phyloP scores from a whole-genome alignment of 2,888 invertebrate species.

The Endotricha flammealis region DNA sequence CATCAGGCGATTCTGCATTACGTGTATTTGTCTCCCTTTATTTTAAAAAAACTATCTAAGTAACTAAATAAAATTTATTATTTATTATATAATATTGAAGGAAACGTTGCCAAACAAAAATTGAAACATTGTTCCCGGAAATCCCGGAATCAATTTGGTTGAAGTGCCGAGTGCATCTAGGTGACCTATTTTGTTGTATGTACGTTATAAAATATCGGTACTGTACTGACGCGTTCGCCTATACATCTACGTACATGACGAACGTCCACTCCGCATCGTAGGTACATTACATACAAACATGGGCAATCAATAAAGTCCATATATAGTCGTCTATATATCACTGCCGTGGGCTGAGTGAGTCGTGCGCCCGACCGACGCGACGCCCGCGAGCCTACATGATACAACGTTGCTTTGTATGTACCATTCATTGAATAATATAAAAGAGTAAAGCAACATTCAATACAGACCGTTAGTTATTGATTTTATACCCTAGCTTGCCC shows the following conservation, averaged over 20 bases:
- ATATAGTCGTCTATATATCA: slow-evolving; percentile 31
- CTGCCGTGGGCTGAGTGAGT: slow-evolving; percentile 13
- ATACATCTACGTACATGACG: slow-evolving; percentile 31
- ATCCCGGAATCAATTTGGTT: too few relatives aligned
- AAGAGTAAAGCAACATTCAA: slow-evolving; percentile 23
- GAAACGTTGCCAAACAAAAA: too few relatives aligned
- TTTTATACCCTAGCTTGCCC: slow-evolving; percentile 2
- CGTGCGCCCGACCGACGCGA: slow-evolving; percentile 6
- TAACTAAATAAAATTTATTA: too few relatives aligned
- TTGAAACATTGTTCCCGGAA: too few relatives aligned
- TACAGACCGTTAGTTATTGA: slow-evolving; percentile 7
- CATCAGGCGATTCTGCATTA: too few relatives aligned
- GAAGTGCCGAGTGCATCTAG: slow-evolving; percentile 3
- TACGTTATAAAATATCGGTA: slow-evolving; percentile 37
- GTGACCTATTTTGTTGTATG: slow-evolving; percentile 12
- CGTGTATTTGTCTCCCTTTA: too few relatives aligned
- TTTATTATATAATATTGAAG: too few relatives aligned
- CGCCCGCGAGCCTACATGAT: slow-evolving; percentile 17
- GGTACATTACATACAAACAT: slow-evolving; percentile 33
- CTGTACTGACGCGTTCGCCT: slow-evolving; percentile 29
- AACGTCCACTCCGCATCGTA: slow-evolving; percentile 34
- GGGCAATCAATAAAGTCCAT: slow-evolving; percentile 49
- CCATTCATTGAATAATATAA: slow-evolving; percentile 26
- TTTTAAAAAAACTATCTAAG: too few relatives aligned
- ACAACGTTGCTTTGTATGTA: slow-evolving; percentile 10